These are phyloP conservation scores for Pocillopora verrucosa DNA, from an alignment of 64 coral and sea anemone genomes.

Conservation along the genomic window DNA sequence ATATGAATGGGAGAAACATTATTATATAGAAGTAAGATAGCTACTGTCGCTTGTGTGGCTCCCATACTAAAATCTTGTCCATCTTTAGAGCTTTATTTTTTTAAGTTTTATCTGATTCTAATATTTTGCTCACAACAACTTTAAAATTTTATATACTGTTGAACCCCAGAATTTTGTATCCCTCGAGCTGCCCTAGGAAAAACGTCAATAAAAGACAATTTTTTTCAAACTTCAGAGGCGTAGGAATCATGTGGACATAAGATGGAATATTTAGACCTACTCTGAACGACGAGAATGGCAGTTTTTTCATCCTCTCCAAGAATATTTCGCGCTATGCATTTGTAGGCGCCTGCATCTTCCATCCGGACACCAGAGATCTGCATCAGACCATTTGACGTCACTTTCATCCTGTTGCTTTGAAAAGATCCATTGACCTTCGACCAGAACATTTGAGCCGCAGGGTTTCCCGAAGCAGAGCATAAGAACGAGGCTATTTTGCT, in stretches of 20 bases:
- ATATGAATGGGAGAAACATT: no score
- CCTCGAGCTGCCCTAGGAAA: no score
- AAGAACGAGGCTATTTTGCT: neutral
- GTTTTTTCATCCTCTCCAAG: neutral
- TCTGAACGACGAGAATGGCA: neutral
- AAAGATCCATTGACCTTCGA: neutral
- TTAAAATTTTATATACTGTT: no score
- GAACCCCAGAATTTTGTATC: no score
- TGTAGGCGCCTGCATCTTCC: neutral
- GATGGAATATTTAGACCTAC: neutral
- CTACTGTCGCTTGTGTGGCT: neutral
- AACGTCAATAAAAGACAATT: neutral
- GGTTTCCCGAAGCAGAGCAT: neutral
- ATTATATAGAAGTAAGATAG: neutral
- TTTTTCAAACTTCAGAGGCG: no score
- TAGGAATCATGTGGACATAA: no score
- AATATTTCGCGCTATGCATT: neutral
- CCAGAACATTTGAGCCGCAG: neutral
- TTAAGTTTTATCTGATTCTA: no score
- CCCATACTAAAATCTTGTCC: neutral
- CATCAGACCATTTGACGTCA: neutral
- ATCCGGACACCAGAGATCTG: neutral
- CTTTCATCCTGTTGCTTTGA: neutral
- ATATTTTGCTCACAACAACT: no score
- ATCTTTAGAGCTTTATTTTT: no score